Base-by-base conservation (phyloP, 2,888 invertebrate genomes). In the Cheilosia grossa region DNA sequence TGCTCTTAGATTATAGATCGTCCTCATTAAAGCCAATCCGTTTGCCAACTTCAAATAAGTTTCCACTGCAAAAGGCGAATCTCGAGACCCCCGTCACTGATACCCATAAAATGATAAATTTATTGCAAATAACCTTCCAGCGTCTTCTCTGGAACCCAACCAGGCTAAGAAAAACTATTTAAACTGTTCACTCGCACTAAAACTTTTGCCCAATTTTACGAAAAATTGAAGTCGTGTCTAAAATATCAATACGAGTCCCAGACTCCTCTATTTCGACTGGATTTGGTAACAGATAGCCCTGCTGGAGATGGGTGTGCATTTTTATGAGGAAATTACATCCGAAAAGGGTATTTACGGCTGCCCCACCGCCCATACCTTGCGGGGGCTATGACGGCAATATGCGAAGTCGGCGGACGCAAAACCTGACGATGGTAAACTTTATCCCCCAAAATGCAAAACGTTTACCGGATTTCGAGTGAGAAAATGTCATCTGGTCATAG, bases 211-310 rank as follows among this genome's bases (percentile, higher is more conserved):
- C 72, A 78, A 72, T 82, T 78, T 82, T 61, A 44, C 51, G 59
- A 78, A 78, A 82, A 78, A 78, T 82, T 78, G 82, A 82, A 82
- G 72, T 78, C 82, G 78, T 82, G 78, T 78, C 70, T 61, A 72
- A 78, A 82, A 72, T 82, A 66, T 49, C 66, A 82, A 82, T 82
- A 64, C 63, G 49, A n/a, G 51, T 40, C 61, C 17, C 51, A 21
- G 51, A 21, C 49, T 7, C 10, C 37, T 33, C 33, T 21, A 13
- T 21, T n/a, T 40, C 63, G 24, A 74, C 74, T 63, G 59, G 56
- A 75, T 74, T 61, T 47, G 49, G 63, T 63, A 64, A 56, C 56
- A 33, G 44, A 69, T 56, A 63, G 33, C 56, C 49, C 17, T 58
- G 49, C 24, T n/a, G 17, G 63, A 56, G 7, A 24, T 54, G 69